A percentile compares a stretch with the other conserved stretches of the same genome.
These are phyloP conservation scores for Arion vulgaris DNA, from an alignment of 1,140 invertebrate species.

Conservation along the genomic window DNA sequence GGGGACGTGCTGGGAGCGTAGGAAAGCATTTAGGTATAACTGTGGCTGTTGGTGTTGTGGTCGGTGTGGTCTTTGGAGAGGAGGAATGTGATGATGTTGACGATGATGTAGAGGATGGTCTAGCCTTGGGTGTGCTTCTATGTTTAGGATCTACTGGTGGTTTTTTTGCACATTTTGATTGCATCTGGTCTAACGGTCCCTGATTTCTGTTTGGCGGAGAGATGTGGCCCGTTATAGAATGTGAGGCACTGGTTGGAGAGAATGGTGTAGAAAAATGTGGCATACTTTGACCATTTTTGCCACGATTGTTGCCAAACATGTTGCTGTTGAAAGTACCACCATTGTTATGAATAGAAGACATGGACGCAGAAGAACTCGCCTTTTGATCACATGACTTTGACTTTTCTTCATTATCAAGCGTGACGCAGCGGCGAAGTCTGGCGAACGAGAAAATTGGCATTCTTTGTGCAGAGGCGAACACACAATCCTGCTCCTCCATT, in stretches of 20 bases:
- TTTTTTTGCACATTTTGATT: not conserved
- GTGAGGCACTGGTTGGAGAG: constrained; percentile 5
- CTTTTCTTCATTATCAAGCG: constrained; percentile 26
- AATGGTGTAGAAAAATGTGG: not conserved
- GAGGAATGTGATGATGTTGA: constrained; percentile 2
- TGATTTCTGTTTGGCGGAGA: not conserved
- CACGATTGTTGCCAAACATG: not conserved
- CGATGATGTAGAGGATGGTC: not conserved
- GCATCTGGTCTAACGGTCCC: not conserved
- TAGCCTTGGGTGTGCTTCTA: not conserved
- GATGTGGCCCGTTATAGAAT: not conserved
- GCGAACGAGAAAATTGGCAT: constrained; percentile 31
- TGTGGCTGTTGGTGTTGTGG: not conserved
- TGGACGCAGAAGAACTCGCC: constrained; percentile 9
- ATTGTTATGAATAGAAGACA: not conserved
- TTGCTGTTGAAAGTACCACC: not conserved
- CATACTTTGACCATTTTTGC: not conserved
- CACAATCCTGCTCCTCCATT: not conserved
- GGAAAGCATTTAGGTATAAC: not conserved
- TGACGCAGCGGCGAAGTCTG: constrained; percentile 19
- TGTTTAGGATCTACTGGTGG: constrained; percentile 3
- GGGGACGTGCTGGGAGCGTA: not conserved
- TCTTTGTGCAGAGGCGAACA: not conserved
- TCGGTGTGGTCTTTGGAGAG: not conserved
- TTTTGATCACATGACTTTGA: not conserved